A percentile compares a stretch with the other conserved stretches of the same genome.
These are phyloP conservation scores for Hirtodrosophila trivittata DNA, from an alignment of 2,888 invertebrate genomes.

Conservation along the genomic window DNA sequence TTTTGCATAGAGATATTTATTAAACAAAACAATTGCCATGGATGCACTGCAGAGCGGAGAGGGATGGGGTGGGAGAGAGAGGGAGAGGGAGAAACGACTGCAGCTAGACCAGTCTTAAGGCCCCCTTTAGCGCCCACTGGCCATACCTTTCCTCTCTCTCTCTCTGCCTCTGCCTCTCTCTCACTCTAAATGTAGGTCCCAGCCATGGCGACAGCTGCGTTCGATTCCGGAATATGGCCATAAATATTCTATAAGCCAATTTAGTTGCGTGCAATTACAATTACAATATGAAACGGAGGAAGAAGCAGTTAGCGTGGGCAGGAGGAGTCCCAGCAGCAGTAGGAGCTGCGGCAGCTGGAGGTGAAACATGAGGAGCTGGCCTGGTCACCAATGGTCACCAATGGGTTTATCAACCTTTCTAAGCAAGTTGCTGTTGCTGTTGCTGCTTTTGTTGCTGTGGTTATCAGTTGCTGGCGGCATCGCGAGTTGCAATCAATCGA, in stretches of 20 bases:
- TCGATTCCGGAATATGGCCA: conserved; percentile 41
- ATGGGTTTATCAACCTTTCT: conserved; percentile 73
- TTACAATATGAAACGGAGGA: conserved; percentile 40
- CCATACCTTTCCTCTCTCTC: too few species aligned
- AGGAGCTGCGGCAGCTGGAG: too few species aligned
- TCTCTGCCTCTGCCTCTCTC: background rate
- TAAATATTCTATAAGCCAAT: conserved; percentile 73
- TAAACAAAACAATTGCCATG: conserved; percentile 39
- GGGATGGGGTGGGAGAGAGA: background rate
- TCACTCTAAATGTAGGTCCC: too few species aligned
- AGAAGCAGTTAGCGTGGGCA: background rate
- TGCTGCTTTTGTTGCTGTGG: conserved; percentile 51
- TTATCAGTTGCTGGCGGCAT: conserved; percentile 62
- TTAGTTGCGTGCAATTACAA: conserved; percentile 64
- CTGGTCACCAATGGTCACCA: conserved; percentile 28
- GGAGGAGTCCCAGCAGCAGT: background rate
- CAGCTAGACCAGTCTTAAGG: conserved; percentile 1
- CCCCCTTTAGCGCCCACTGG: background rate
- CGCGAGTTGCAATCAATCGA: conserved; percentile 66
- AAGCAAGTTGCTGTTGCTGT: conserved; percentile 10
- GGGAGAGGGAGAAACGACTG: too few species aligned
- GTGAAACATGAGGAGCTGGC: background rate
- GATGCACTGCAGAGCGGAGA: too few species aligned
- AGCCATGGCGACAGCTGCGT: conserved; percentile 44
- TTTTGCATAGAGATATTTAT: conserved; percentile 21